These are phyloP conservation scores for Myocastor coypus DNA, from an alignment of 2,113 vertebrate species.

Conservation along the genomic window DNA sequence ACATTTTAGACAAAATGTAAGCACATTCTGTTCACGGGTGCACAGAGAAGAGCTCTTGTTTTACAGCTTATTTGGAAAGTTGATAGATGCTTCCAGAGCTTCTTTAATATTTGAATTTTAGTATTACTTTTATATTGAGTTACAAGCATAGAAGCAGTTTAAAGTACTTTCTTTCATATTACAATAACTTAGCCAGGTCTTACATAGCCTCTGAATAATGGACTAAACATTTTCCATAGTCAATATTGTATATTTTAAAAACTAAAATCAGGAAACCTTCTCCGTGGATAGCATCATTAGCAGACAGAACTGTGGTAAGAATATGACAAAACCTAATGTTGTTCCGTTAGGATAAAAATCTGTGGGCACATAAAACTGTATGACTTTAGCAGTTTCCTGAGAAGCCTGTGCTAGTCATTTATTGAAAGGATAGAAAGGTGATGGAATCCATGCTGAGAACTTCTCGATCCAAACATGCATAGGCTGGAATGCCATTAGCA, in stretches of 20 bases:
- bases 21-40: background rate
- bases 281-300: background rate
- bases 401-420: background rate
- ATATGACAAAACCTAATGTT: background rate
- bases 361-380: background rate
- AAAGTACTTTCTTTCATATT: background rate
- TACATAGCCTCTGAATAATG: background rate
- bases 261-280: background rate
- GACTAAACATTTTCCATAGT: background rate
- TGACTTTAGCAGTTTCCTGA: slow-evolving; percentile 39
- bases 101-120: slow-evolving; percentile 47
- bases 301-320: background rate
- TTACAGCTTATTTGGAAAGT: background rate
- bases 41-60: background rate
- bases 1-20: background rate
- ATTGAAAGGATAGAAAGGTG: background rate
- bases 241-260: slow-evolving; percentile 24
- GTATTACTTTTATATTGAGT: background rate
- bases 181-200: background rate
- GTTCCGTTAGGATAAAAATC: slow-evolving; percentile 5
- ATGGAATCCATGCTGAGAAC: background rate
- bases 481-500: background rate
- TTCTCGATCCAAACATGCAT: slow-evolving; percentile 5
- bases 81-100: background rate
- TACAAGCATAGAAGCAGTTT: background rate